Evolutionary conservation across 2,888 invertebrate species (phyloP).

Genomic region (Trachelus troglodyta): DNA sequence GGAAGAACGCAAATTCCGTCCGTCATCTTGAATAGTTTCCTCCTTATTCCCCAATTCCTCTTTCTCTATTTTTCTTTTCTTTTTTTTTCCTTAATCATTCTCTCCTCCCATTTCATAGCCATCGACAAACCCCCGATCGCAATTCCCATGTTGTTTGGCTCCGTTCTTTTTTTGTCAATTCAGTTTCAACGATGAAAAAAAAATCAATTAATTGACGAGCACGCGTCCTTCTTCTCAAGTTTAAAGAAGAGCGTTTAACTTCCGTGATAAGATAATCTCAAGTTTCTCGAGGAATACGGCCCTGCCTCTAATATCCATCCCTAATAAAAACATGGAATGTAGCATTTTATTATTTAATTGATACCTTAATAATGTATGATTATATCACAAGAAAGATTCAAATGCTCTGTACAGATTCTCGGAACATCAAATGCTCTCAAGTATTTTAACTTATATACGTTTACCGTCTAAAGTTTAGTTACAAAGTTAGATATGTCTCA

Average conservation of each 20-base stretch:
- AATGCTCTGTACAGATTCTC: constrained; percentile 64
- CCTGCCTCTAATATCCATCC: constrained; percentile 27
- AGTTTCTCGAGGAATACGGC: constrained; percentile 4
- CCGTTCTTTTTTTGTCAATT: background rate
- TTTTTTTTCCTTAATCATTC: background rate
- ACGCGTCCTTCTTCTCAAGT: background rate
- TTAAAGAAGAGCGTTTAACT: constrained; percentile 2
- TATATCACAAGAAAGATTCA: constrained; percentile 67
- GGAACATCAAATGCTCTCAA: constrained; percentile 58
- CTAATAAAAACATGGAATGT: constrained; percentile 53
- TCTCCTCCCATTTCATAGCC: background rate
- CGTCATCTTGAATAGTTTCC: background rate
- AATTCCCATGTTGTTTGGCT: background rate
- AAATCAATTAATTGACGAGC: background rate
- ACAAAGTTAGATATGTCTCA: constrained; percentile 66
- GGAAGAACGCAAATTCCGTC: background rate
- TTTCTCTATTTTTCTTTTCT: background rate
- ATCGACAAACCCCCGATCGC: background rate
- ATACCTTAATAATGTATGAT: constrained; percentile 62
- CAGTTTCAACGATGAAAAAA: background rate
- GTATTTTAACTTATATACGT: constrained; percentile 31
- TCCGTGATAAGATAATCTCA: constrained; percentile 20
- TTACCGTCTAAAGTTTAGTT: constrained; percentile 50
- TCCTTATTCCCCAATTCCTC: background rate
- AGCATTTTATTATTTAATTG: constrained; percentile 33